Conservation (phyloP, 2,797 vertebrate species). For the Coregonus sp. region DNA sequence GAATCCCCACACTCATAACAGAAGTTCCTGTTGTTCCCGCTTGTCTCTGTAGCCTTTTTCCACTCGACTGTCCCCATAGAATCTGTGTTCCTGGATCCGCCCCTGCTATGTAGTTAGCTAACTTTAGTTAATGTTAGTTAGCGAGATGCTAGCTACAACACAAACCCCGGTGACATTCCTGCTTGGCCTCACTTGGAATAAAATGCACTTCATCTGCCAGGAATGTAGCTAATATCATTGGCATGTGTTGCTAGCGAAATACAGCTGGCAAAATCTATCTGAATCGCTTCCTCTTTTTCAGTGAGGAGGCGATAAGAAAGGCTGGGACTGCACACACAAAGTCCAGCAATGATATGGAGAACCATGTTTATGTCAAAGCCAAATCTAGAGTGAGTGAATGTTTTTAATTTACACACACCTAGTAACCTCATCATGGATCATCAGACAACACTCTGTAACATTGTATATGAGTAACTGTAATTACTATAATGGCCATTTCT, state of each 20-base stretch:
- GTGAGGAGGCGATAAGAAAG: conserved; percentile 96
- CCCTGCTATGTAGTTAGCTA: background rate
- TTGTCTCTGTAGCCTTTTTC: too few relatives aligned
- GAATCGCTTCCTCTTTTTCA: conserved; percentile 56
- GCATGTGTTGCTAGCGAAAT: background rate
- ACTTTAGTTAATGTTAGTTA: background rate
- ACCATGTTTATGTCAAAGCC: conserved; percentile 94
- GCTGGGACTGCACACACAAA: conserved; percentile 91
- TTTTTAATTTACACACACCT: background rate
- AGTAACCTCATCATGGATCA: background rate
- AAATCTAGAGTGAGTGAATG: conserved; percentile 87
- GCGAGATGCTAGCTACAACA: background rate
- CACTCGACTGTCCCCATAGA: too few relatives aligned
- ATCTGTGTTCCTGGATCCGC: too few relatives aligned
- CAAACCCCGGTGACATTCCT: background rate
- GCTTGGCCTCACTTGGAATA: background rate
- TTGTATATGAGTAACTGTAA: background rate
- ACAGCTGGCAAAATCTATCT: background rate
- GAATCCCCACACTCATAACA: too few relatives aligned
- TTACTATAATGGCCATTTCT: background rate
- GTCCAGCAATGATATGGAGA: conserved; percentile 96
- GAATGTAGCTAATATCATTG: background rate
- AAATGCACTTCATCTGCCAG: background rate
- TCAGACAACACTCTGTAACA: background rate
- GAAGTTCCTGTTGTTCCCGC: too few relatives aligned